phyloP scores from a whole-genome alignment of 2,888 invertebrate genomes.

The Portevinia maculata region DNA sequence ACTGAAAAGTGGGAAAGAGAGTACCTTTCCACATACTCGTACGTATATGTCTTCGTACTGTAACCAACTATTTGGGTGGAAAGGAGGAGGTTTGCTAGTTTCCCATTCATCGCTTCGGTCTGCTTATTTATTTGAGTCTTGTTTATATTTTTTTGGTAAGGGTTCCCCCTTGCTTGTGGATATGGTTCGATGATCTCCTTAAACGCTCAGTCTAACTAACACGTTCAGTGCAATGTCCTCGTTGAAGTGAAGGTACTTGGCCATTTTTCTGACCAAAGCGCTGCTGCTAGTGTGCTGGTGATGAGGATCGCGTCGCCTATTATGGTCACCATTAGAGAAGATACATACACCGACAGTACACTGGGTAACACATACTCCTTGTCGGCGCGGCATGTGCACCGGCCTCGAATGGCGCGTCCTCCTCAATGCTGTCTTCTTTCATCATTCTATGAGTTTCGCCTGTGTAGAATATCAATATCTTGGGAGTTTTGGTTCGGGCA shows the following conservation, averaged over 20 bases:
- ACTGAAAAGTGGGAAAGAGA: slow-evolving; percentile 30
- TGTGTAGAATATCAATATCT: slow-evolving; percentile 72
- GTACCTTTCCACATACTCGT: slow-evolving; percentile 29
- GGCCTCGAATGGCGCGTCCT: slow-evolving; percentile 52
- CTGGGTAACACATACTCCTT: slow-evolving; percentile 63
- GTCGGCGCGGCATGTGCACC: slow-evolving; percentile 33
- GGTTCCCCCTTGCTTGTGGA: slow-evolving; percentile 31
- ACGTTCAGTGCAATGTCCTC: slow-evolving; percentile 72
- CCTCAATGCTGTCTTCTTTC: slow-evolving; percentile 53
- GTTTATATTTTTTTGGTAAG: not conserved
- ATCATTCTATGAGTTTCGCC: slow-evolving; percentile 53
- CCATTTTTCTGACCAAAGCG: slow-evolving; percentile 31
- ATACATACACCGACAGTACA: slow-evolving; percentile 4
- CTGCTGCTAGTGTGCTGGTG: slow-evolving; percentile 6
- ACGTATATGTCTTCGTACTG: slow-evolving; percentile 48
- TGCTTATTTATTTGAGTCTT: slow-evolving; percentile 60
- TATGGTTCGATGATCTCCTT: slow-evolving; percentile 74
- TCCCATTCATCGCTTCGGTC: not conserved
- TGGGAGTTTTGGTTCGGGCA: slow-evolving; percentile 56
- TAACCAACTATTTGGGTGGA: slow-evolving; percentile 35
- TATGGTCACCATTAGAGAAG: slow-evolving; percentile 72
- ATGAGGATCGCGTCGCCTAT: slow-evolving; percentile 58
- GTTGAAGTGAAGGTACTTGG: slow-evolving; percentile 14
- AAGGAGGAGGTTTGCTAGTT: slow-evolving; percentile 41
- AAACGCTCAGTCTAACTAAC: slow-evolving; percentile 60